Base-by-base conservation (phyloP, 2,113 vertebrate species). In the Mellivora capensis region DNA sequence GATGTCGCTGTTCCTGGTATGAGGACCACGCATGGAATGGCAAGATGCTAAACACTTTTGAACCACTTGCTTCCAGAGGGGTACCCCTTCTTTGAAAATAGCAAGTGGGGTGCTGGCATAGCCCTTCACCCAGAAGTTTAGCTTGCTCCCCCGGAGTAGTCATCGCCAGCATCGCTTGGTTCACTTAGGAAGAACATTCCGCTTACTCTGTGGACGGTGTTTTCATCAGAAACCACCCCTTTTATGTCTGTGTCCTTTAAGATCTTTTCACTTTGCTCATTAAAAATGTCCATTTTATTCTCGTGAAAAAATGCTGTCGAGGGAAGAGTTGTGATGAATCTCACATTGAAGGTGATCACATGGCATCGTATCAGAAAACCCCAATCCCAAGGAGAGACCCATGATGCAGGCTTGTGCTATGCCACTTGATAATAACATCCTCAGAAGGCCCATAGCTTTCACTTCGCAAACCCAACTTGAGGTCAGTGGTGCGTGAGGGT, bases 221-320 rank as follows among this genome's bases (percentile, higher is more conserved):
- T 90, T 87, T 76, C 9, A 61, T 71, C 62, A 29, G 47, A 94
- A 96, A 71, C n/a, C 27, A 57, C 11, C 69, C 49, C 34, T 95
- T 93, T 86, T 79, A 83, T 90, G 31, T 79, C 54, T 95, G 13
- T 96, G 37, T 91, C 18, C 52, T 93, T 93, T 95, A 87, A 81
- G 13, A 42, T 82, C 31, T 14, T 97, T 94, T 87, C 91, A 91
- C 42, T 11, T 79, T 84, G 15, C n/a, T 90, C 59, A 62, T 90
- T 87, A 93, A 83, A 94, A 44, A 84, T 49, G 52, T 79, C 83
- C 80, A 74, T 64, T 83, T 83, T 57, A 59, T 95, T 97, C 91
- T 39, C 23, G 49, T 92, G 25, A 69, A n/a, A 92, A 95, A 95
- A 83, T 90, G 44, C 12, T 76, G 9, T 80, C 80, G 42, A 7